phyloP scores from a whole-genome alignment of 2,888 invertebrate species.

The Aphidius colemani region DNA sequence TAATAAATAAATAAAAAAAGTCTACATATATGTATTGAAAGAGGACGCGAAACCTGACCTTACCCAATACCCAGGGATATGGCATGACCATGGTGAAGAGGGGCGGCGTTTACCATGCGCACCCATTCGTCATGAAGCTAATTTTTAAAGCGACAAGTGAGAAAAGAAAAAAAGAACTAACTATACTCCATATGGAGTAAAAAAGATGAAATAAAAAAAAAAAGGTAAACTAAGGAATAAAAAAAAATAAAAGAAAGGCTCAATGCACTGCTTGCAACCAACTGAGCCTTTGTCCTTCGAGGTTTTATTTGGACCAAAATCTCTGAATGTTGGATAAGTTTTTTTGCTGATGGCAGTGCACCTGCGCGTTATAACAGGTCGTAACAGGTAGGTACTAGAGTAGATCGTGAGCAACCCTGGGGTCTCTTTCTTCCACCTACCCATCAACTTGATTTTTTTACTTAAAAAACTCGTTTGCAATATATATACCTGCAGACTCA shows the following conservation, averaged over 20 bases:
- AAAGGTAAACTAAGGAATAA: background rate
- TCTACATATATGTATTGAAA: background rate
- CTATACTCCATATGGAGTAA: background rate
- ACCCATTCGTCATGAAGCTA: conserved; percentile 20
- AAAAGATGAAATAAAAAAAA: conserved; percentile 4
- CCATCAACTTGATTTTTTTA: conserved; percentile 17
- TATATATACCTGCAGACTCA: conserved; percentile 18
- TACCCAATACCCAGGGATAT: conserved; percentile 26
- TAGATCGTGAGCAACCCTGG: conserved; percentile 34
- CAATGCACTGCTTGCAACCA: background rate
- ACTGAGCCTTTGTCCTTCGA: conserved; percentile 11
- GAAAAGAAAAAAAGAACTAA: background rate
- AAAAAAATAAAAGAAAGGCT: background rate
- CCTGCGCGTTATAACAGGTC: conserved; percentile 56
- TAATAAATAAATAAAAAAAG: too few species aligned
- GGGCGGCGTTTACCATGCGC: conserved; percentile 11
- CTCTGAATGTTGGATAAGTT: background rate
- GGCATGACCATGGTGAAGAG: conserved; percentile 14
- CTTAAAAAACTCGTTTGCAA: conserved; percentile 23
- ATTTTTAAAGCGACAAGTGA: conserved; percentile 16
- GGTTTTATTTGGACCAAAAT: background rate
- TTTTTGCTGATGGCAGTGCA: conserved; percentile 32
- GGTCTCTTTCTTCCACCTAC: background rate
- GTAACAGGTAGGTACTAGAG: conserved; percentile 49
- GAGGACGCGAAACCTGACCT: conserved; percentile 35